Evolutionary conservation across 2,888 invertebrate species (phyloP).

Genomic region (Resseliella maxima): DNA sequence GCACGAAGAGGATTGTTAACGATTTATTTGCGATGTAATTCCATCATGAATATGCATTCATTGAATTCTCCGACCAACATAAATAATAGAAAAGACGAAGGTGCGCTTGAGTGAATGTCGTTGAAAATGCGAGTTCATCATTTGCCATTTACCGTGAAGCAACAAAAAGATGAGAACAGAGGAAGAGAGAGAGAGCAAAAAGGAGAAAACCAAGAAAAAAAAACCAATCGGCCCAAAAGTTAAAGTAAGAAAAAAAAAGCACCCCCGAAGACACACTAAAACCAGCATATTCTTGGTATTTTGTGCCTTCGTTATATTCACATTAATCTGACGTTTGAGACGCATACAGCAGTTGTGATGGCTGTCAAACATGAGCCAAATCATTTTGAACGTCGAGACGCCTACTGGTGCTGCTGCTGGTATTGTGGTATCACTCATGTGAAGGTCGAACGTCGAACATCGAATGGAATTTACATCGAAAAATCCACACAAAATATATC

Average conservation of each 20-base stretch:
- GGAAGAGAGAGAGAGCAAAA: not conserved
- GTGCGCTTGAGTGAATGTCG: not conserved
- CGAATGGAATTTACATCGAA: not conserved
- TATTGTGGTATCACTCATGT: not conserved
- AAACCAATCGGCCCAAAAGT: too few relatives aligned
- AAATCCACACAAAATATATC: not conserved
- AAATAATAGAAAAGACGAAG: not conserved
- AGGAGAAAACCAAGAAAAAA: too few relatives aligned
- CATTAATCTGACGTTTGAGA: constrained; percentile 27
- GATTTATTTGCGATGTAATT: constrained; percentile 7
- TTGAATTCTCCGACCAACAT: constrained; percentile 1
- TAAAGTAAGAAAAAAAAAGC: too few relatives aligned
- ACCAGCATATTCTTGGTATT: not conserved
- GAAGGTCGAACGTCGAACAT: constrained; percentile 21
- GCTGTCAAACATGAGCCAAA: constrained; percentile 28
- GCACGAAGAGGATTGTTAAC: not conserved
- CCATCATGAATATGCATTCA: constrained; percentile 4
- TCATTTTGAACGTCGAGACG: not conserved
- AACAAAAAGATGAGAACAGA: not conserved
- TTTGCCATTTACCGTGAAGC: not conserved
- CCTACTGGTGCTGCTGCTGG: not conserved
- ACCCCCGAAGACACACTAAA: not conserved
- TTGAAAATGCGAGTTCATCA: not conserved
- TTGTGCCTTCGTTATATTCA: not conserved
- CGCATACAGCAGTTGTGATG: constrained; percentile 23